Evolutionary conservation across 64 coral and sea anemone species (phyloP).

Genomic region (Stichodactyla helianthus): DNA sequence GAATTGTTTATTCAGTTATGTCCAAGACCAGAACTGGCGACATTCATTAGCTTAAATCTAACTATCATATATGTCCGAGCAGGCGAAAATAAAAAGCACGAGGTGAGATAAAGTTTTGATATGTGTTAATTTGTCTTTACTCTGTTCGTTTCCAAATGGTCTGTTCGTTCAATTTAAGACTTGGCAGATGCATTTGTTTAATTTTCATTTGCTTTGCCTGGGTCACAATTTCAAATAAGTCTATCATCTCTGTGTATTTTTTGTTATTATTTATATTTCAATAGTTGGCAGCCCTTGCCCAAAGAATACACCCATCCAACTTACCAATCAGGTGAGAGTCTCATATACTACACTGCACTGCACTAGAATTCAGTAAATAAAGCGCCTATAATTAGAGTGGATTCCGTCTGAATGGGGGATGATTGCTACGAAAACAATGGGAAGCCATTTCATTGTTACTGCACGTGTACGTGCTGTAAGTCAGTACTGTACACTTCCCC

Average conservation of each 20-base stretch:
- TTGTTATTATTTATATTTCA: not conserved
- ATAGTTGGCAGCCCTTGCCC: not conserved
- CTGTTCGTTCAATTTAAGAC: not conserved
- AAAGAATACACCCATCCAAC: slow-evolving; percentile 24
- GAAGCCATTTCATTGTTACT: too few species aligned
- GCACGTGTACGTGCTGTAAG: too few species aligned
- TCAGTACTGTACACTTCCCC: too few species aligned
- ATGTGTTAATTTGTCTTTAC: not conserved
- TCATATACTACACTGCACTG: not conserved
- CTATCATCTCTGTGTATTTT: too few species aligned
- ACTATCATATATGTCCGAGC: slow-evolving; percentile 87
- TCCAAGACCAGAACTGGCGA: slow-evolving; percentile 68
- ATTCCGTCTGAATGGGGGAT: too few species aligned
- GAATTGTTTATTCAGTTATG: slow-evolving; percentile 34
- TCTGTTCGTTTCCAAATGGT: not conserved
- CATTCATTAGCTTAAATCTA: slow-evolving; percentile 94
- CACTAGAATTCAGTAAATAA: not conserved
- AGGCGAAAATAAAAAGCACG: slow-evolving; percentile 51
- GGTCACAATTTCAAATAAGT: not conserved
- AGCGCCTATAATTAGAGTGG: too few species aligned
- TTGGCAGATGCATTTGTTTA: too few species aligned
- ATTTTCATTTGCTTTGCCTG: too few species aligned
- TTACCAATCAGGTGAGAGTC: slow-evolving; percentile 2
- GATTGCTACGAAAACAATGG: too few species aligned
- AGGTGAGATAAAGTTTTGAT: slow-evolving; percentile 19